These are phyloP conservation scores for Boulengeromyrus knoepffleri DNA, from an alignment of 2,113 vertebrate species.

Conservation along the genomic window DNA sequence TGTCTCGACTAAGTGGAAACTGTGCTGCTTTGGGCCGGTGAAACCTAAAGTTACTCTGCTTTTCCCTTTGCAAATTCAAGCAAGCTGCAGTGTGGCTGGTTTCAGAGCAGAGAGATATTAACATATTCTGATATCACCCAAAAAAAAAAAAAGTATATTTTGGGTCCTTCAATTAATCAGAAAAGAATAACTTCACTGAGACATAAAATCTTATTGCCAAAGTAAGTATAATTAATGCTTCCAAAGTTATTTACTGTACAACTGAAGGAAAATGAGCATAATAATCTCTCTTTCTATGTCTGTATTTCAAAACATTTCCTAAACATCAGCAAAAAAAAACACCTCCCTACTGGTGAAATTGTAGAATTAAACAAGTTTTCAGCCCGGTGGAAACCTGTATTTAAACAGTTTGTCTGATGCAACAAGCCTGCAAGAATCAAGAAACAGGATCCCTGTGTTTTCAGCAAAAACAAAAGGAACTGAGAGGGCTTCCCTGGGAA, in stretches of 20 bases:
- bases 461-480: constrained; percentile 40
- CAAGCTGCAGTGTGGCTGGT: constrained; percentile 37
- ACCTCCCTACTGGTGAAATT: constrained; percentile 30
- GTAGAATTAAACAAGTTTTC: constrained; percentile 34
- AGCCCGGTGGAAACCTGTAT: constrained; percentile 46
- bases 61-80: constrained; percentile 47
- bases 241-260: constrained; percentile 9
- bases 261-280: neutral
- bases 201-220: constrained; percentile 6
- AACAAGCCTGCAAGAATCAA: constrained; percentile 55
- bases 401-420: constrained; percentile 64
- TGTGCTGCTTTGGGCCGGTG: constrained; percentile 50
- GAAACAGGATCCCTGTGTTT: constrained; percentile 53
- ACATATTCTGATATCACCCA: constrained; percentile 53
- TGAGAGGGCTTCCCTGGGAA: constrained; percentile 41
- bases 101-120: constrained; percentile 50
- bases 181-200: neutral
- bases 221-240: constrained; percentile 8
- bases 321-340: neutral
- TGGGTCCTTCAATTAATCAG: neutral
- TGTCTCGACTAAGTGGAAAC: constrained; percentile 32
- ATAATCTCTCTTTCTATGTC: neutral
- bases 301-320: neutral
- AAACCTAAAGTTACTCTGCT: constrained; percentile 46
- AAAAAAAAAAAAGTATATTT: neutral